Percentiles rank a stretch among this genome's conserved stretches.
Evolutionary conservation across 30 jellyfish, hydroid and myxozoan species (phyloP).

Genomic region (Cassiopea xamachana): DNA sequence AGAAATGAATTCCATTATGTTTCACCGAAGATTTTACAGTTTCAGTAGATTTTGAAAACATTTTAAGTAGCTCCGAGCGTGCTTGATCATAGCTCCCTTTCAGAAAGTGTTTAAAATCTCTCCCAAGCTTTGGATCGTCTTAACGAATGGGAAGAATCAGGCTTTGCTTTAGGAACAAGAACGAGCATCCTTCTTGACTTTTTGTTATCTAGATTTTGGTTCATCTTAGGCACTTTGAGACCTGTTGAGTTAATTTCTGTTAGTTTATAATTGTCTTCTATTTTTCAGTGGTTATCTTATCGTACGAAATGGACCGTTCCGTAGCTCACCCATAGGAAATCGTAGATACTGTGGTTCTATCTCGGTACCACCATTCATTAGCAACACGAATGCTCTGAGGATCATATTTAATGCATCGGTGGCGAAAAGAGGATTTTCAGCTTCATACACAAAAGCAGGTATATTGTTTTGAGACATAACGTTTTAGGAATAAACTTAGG

Average conservation of each 20-base stretch:
- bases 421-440: conserved; percentile 77
- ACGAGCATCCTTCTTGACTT: no score
- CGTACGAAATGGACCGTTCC: conserved; percentile 50
- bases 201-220: neutral
- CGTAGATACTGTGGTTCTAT: conserved; percentile 63
- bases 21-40: no score
- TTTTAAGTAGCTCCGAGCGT: no score
- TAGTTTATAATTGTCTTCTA: neutral
- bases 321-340: conserved; percentile 48
- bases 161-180: no score
- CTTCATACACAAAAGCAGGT: conserved; percentile 62
- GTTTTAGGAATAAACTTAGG: no score
- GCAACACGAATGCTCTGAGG: conserved; percentile 44
- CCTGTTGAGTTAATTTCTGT: neutral
- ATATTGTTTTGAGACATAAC: neutral
- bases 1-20: neutral
- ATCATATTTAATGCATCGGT: conserved; percentile 42
- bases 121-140: no score
- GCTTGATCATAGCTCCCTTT: no score
- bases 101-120: no score
- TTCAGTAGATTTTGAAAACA: no score
- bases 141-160: no score
- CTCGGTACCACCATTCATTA: conserved; percentile 23
- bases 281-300: conserved; percentile 22
- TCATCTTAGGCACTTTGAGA: neutral